Evolutionary conservation across 2,113 vertebrate species (phyloP).

Genomic region (Notarius lentiginosus): DNA sequence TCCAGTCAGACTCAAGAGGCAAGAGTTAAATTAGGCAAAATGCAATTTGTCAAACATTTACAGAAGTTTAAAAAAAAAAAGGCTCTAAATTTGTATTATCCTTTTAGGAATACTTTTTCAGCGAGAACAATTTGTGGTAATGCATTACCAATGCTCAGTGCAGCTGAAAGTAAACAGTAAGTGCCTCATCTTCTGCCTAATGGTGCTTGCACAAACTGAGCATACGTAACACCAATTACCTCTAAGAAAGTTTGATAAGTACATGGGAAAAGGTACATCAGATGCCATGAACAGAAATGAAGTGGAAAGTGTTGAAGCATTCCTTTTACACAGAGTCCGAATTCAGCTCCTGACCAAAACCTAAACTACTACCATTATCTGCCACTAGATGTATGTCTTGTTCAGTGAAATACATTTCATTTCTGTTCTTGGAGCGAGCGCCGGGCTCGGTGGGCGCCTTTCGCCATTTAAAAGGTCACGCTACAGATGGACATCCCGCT

Average conservation of each 20-base stretch:
- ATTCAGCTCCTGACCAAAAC: background rate
- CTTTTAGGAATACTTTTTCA: background rate
- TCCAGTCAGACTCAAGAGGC: background rate
- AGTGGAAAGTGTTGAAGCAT: background rate
- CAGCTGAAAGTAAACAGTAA: background rate
- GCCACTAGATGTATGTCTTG: slow-evolving; percentile 41
- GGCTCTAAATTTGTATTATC: background rate
- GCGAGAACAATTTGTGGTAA: background rate
- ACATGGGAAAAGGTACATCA: background rate
- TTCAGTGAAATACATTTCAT: slow-evolving; percentile 8
- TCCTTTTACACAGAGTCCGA: background rate
- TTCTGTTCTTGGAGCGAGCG: background rate
- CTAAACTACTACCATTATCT: background rate
- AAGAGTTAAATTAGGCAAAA: background rate
- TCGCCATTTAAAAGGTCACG: slow-evolving; percentile 37
- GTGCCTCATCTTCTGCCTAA: background rate
- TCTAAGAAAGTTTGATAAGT: background rate
- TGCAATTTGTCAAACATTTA: background rate
- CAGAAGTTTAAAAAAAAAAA: background rate
- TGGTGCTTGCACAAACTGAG: background rate
- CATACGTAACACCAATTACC: background rate
- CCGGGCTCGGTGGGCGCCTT: background rate
- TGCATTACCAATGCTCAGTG: background rate
- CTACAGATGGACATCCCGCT: slow-evolving; percentile 27
- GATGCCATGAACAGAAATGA: background rate